Conservation (phyloP, 2,113 vertebrate genomes). For the Bambusicola thoracicus region DNA sequence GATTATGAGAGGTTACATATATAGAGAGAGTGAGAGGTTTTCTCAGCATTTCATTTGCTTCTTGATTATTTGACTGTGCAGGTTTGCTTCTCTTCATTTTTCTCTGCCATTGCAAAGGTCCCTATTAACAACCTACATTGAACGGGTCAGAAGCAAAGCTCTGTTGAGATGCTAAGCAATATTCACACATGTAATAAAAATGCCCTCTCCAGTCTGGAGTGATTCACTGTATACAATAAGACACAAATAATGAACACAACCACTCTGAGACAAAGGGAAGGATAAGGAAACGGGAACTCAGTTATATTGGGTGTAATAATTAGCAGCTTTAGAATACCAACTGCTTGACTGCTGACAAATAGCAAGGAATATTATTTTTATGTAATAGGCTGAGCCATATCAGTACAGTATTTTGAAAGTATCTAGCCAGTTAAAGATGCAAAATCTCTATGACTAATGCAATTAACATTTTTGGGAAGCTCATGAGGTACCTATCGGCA, state of each 20-base stretch:
- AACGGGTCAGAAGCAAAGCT: neutral
- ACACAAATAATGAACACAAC: neutral
- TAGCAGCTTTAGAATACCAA: neutral
- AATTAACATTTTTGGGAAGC: neutral
- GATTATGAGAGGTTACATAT: neutral
- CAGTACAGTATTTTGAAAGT: neutral
- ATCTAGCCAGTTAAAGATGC: constrained; percentile 1
- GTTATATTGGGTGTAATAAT: neutral
- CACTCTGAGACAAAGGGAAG: neutral
- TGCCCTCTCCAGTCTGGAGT: neutral
- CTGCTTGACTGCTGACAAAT: neutral
- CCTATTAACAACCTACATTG: neutral
- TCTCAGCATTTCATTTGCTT: neutral
- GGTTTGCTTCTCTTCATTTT: neutral
- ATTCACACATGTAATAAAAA: neutral
- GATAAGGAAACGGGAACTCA: neutral
- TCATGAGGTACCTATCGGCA: neutral
- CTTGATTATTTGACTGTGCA: neutral
- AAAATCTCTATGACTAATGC: neutral
- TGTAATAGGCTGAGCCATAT: neutral
- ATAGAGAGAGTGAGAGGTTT: neutral
- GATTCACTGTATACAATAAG: neutral
- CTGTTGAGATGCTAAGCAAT: neutral
- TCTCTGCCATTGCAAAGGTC: neutral
- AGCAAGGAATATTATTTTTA: neutral